Conservation (phyloP, 2,888 invertebrate genomes). For the Lottia scabra region DNA sequence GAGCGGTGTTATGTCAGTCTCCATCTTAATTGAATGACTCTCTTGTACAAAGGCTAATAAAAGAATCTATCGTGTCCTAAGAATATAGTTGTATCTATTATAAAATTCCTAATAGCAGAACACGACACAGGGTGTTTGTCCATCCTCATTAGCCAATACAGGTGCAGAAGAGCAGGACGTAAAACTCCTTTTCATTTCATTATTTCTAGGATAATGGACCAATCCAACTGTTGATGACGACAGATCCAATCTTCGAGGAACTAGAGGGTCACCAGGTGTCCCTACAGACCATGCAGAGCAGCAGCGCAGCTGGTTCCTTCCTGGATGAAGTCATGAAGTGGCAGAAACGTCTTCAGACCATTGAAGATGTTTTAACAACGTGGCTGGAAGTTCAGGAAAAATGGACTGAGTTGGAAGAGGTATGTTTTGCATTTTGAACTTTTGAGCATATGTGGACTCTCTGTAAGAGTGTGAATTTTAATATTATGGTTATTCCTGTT, state of each 20-base stretch:
- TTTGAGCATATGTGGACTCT: no score
- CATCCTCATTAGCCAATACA: no score
- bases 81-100: no score
- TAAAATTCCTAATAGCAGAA: no score
- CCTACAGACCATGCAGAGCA: slow-evolving; percentile 66
- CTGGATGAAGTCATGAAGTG: slow-evolving; percentile 69
- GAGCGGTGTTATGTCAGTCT: no score
- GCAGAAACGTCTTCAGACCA: slow-evolving; percentile 67
- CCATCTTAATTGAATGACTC: no score
- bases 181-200: neutral
- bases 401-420: slow-evolving; percentile 68
- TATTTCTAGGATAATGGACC: slow-evolving; percentile 53
- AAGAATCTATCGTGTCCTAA: no score
- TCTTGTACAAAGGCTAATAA: no score
- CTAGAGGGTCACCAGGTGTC: slow-evolving; percentile 68
- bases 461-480: no score
- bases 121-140: no score
- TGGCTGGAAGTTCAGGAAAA: slow-evolving; percentile 68
- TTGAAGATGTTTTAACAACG: slow-evolving; percentile 65
- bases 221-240: slow-evolving; percentile 57
- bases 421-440: slow-evolving; percentile 22
- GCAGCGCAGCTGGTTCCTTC: slow-evolving; percentile 67
- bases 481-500: no score
- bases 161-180: no score
- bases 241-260: slow-evolving; percentile 67